phyloP scores from a whole-genome alignment of 35 echinoderm and acorn worm genomes.

The Eucidaris tribuloides region DNA sequence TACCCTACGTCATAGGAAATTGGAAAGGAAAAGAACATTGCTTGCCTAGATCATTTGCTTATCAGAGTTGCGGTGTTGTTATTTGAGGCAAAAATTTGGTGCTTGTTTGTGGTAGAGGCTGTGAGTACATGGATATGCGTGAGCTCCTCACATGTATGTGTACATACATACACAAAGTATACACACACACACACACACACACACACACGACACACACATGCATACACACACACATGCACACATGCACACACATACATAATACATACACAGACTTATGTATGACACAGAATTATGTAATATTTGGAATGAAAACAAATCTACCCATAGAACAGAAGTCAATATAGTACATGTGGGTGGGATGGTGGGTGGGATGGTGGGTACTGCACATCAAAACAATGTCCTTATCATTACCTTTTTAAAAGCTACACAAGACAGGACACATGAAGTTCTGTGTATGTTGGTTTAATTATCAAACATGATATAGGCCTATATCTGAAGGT shows the following conservation, averaged over 20 bases:
- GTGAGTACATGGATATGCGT: not conserved
- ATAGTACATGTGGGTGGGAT: not conserved
- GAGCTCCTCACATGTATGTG: not conserved
- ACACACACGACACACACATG: not conserved
- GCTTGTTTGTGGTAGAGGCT: not conserved
- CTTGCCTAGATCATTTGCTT: slow-evolving; percentile 1
- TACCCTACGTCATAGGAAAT: slow-evolving; percentile 5
- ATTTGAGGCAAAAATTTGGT: not conserved
- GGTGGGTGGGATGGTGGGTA: too few species aligned
- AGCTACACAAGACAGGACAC: too few species aligned
- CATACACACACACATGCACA: not conserved
- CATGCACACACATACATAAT: not conserved
- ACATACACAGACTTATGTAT: not conserved
- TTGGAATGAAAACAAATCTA: not conserved
- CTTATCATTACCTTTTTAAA: too few species aligned
- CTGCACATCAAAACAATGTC: too few species aligned
- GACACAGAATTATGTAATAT: not conserved
- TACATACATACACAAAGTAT: not conserved
- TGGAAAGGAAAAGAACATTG: slow-evolving; percentile 19
- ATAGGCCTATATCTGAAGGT: too few species aligned
- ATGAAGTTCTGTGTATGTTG: too few species aligned
- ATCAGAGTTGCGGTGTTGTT: not conserved
- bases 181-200: not conserved
- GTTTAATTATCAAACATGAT: too few species aligned
- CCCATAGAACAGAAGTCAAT: not conserved